Evolutionary conservation across 2,113 vertebrate species (phyloP).

Genomic region (Hemiscyllium ocellatum): DNA sequence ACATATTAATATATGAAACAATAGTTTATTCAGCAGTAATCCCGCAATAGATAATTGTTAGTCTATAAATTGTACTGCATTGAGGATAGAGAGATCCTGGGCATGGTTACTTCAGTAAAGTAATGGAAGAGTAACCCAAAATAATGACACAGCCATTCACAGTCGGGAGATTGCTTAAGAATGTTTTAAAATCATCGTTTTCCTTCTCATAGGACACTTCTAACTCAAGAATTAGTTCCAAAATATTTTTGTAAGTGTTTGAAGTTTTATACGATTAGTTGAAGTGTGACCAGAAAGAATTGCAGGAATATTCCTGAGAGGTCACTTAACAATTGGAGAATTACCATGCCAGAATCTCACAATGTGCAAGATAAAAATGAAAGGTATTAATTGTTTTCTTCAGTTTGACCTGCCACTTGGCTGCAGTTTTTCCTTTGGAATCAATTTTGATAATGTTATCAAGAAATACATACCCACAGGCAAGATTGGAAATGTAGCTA

Average conservation of each 20-base stretch:
- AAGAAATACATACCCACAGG: no score
- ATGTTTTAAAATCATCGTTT: neutral
- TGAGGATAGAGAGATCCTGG: neutral
- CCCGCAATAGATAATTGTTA: neutral
- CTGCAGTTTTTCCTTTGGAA: neutral
- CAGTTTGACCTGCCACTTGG: neutral
- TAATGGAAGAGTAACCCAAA: neutral
- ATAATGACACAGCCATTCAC: neutral
- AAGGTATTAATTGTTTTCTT: neutral
- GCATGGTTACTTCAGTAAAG: neutral
- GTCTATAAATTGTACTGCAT: neutral
- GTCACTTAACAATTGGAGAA: neutral
- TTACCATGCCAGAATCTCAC: neutral
- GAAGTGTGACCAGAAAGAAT: neutral
- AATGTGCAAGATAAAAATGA: neutral
- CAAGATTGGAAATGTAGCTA: neutral
- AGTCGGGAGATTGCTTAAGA: neutral
- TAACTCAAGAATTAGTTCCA: neutral
- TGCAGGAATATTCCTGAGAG: neutral
- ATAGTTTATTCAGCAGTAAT: neutral
- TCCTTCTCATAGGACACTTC: neutral
- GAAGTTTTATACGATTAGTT: neutral
- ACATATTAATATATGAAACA: neutral
- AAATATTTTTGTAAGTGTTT: neutral
- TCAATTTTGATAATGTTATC: neutral